Evolutionary conservation across 2,888 invertebrate genomes (phyloP), one percentile per base, ranked within the genome.

Genomic region (Rhabditophanes sp.): DNA sequence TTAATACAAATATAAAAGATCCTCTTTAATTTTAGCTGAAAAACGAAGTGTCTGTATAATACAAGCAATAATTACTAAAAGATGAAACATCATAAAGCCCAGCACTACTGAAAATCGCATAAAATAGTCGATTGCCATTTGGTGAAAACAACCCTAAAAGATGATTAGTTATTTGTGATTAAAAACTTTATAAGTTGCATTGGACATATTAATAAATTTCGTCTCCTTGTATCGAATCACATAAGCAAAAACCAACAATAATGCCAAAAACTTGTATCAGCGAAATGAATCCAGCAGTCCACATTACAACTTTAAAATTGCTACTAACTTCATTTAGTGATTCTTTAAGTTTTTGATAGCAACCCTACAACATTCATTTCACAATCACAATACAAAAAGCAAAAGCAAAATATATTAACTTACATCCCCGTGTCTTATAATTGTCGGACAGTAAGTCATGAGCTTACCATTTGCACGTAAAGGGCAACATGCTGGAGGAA

Each of bases 401-500:
- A 37, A 24, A 41, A 28, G 17, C 18, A 19, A n/a, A 6, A 28
- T 9, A 24, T 11, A 14, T 2, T 25, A 24, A 50, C 53, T 46
- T 26, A 60, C 61, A 29, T 59, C 52, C 21, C 47, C 44, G 33
- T 57, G 53, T 28, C 61, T 35, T 29, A 43, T 44, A 11, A 62
- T 55, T 1, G 44, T 44, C 22, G 53, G 53, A 30, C 61, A 61
- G 24, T 39, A 35, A 4, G 48, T 44, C 30, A 43, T 33, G 3
- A 62, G 38, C 16, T 47, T 31, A 3, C 57, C 57, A 30, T 54
- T 47, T 25, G 43, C 39, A 32, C 53, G 49, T 2, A 48, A 42
- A 3, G 59, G 61, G 41, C 61, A 61, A 26, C 61, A 61, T 2
- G 61, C 59, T 1, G 61, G 61, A 4, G 61, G 61, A 33, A 61